Evolutionary conservation across 2,888 invertebrate genomes (phyloP), one percentile per base, ranked within the genome.

Genomic region (Augiades crinisus): DNA sequence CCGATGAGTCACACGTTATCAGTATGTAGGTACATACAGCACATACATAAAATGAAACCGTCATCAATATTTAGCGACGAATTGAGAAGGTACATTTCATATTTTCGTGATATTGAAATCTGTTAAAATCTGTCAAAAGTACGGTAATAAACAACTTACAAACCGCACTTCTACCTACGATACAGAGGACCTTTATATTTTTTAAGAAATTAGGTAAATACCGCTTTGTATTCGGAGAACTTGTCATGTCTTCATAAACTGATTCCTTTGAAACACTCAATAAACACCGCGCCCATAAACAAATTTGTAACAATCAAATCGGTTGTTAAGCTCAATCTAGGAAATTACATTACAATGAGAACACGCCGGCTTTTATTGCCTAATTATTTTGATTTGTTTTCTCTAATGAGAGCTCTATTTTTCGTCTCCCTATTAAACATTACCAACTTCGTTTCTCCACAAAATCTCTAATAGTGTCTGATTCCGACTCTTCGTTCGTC

Each of bases 321-420:
- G 60, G 59, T 68, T 72, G 72, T 87, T 85, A 86, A 85, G 62
- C 47, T 72, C 80, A 83, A 81, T 83, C 80, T 78, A 69, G 64
- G 58, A 65, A 72, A 80, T 79, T 76, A 77, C 67, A 67, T 75
- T 73, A 82, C 79, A 83, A 80, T 78, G 71, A 73, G 75, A 78
- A 81, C 63, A 78, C 71, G 72, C 68, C 64, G 72, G 58, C 55
- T 69, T 85, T 86, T 87, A 87, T 80, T 73, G 74, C 78, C 83
- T 85, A 81, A 87, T 86, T 83, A 85, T 76, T 77, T 83, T 83
- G 84, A 85, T 87, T 86, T 86, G 84, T 84, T 85, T 84, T 82
- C 73, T 71, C 72, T 83, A 86, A 86, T 84, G 79, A 85, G 73
- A 65, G 69, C 67, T 64, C 72, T 71, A 72, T 70, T 71, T 68